Base-by-base conservation (phyloP, 2,797 vertebrate species). In the Neomorphus geoffroyi region DNA sequence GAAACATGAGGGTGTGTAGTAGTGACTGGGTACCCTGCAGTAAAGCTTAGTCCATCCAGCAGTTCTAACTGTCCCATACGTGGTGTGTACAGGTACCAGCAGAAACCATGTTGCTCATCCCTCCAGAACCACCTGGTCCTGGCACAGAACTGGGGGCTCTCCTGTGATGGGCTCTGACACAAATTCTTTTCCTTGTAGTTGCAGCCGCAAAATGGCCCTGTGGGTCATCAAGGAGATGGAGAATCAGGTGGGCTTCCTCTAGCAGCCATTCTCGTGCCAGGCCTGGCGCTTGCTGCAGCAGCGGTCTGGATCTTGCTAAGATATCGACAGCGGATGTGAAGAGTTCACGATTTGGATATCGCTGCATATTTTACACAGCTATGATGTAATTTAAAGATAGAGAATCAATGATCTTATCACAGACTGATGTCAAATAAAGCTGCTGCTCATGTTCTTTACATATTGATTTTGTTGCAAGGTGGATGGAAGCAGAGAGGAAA, bases 151-250 rank as follows among this genome's bases (percentile, higher is more conserved):
- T 18, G 14, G 14, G 65, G 8, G 8, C 8, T 95, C 13, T 77
- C 13, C n/a, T 69, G 28, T 65, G 26, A 23, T 10, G 28, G 11
- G 18, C 46, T 93, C 48, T 94, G 83, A 94, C 67, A 50, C 53
- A 82, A 82, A 93, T 75, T 64, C 86, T 93, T 88, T 60, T 57
- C 33, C n/a, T 97, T 97, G 60, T 90, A 98, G 98, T 79, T 97
- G 94, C 96, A 97, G 94, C 94, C 97, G 72, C 98, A 97, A 43
- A 98, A 98, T 80, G 98, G 98, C 75, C 97, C 98, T 37, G 69
- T 96, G 69, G 94, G 96, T 93, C 95, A 95, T 93, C 91, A 14
- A 96, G 88, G 95, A 1, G 96, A 97, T 86, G 97, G 96, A 95
- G 98, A 98, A 46, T 94, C 98, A 27, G 95, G 96, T 94, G 97